These are phyloP conservation scores for Vulpes ferrilata DNA, from an alignment of 2,113 vertebrate species.

Conservation along the genomic window DNA sequence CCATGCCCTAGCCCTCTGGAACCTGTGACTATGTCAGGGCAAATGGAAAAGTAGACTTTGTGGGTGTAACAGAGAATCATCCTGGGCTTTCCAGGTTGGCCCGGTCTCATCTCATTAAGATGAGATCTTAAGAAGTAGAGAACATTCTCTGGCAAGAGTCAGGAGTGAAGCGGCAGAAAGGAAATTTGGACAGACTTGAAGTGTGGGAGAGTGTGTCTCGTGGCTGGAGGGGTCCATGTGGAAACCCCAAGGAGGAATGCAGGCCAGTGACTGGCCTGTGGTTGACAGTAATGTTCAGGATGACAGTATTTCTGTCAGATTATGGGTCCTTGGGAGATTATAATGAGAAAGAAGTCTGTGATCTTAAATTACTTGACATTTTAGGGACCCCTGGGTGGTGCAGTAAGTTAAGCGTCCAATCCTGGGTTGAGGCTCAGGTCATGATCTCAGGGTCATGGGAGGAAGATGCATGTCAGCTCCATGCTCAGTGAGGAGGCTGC, in stretches of 20 bases:
- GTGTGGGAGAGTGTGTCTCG: accelerated
- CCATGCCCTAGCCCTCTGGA: too few relatives aligned
- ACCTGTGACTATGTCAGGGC: accelerated
- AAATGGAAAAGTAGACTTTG: too few relatives aligned
- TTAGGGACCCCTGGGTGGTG: background rate
- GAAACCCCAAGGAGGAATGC: background rate
- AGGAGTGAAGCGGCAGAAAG: background rate
- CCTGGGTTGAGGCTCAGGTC: background rate
- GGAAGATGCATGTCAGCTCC: background rate
- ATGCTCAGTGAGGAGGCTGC: background rate
- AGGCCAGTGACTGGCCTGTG: accelerated
- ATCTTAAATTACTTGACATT: background rate
- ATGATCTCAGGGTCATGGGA: background rate
- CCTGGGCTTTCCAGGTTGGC: too few relatives aligned
- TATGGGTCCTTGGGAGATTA: too few relatives aligned
- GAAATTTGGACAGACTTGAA: accelerated
- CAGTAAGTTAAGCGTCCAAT: background rate
- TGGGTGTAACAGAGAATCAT: accelerated
- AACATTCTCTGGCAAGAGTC: background rate
- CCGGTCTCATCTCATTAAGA: too few relatives aligned
- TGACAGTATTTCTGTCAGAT: background rate
- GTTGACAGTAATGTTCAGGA: accelerated
- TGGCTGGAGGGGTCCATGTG: accelerated
- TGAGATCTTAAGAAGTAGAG: background rate
- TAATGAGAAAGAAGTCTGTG: background rate